Conservation (phyloP, 1,140 invertebrate species). For the Eueides isabella region DNA sequence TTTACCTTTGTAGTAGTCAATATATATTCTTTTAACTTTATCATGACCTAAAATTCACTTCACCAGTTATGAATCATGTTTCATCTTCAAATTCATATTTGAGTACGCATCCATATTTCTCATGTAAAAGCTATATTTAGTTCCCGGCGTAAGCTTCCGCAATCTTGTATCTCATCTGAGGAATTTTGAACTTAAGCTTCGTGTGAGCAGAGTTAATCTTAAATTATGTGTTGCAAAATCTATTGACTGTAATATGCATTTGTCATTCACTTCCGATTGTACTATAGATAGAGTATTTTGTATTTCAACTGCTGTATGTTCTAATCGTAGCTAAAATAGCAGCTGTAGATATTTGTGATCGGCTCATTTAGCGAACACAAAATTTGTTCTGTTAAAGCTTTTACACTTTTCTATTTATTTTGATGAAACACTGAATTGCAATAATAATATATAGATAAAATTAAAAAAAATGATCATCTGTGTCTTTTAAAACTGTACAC, state of each 20-base stretch:
- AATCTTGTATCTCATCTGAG: constrained; percentile 18
- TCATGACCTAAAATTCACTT: neutral
- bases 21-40: neutral
- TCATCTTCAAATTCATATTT: constrained; percentile 38
- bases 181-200: constrained; percentile 24
- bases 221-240: neutral
- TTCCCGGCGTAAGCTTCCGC: constrained; percentile 44
- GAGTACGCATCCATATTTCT: constrained; percentile 31
- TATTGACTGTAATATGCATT: constrained; percentile 25
- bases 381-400: neutral
- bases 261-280: constrained; percentile 34
- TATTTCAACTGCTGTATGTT: neutral
- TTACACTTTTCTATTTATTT: neutral
- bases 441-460: neutral
- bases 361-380: too few relatives aligned
- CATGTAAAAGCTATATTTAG: constrained; percentile 46
- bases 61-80: constrained; percentile 40
- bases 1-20: neutral
- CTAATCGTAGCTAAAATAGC: neutral
- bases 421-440: too few relatives aligned
- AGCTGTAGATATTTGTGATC: constrained; percentile 18
- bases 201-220: constrained; percentile 13
- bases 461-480: neutral
- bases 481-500: too few relatives aligned
- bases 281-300: constrained; percentile 16